Conservation (phyloP, 2,797 vertebrate species). For the Zalophus californianus region DNA sequence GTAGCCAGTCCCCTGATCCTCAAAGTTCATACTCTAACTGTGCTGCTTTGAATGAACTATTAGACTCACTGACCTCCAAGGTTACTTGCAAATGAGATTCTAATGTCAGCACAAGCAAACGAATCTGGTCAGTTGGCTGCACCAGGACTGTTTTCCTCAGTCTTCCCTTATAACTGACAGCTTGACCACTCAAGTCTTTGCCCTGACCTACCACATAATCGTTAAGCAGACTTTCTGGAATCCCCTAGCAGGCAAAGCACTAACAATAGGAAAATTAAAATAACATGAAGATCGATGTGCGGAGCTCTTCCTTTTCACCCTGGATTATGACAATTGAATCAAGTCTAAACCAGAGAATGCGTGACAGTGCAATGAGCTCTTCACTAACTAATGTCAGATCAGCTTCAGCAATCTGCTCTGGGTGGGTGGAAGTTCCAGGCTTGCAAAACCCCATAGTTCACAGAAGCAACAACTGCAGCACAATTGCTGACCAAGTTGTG, state of each 20-base stretch:
- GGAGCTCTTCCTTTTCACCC: slow-evolving; percentile 46
- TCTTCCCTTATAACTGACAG: background rate
- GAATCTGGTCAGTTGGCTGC: background rate
- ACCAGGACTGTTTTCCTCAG: background rate
- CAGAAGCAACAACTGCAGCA: slow-evolving; percentile 66
- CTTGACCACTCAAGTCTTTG: background rate
- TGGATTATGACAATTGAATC: slow-evolving; percentile 45
- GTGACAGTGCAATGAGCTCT: slow-evolving; percentile 60
- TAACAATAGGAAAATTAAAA: slow-evolving; percentile 47
- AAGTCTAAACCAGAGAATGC: slow-evolving; percentile 64
- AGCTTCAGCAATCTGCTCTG: background rate
- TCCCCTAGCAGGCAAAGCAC: slow-evolving; percentile 29
- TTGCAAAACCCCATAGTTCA: slow-evolving; percentile 80
- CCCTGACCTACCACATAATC: background rate
- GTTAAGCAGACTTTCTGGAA: slow-evolving; percentile 58
- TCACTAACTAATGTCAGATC: background rate
- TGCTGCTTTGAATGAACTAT: background rate
- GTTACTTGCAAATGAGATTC: slow-evolving; percentile 13
- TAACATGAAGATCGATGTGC: background rate
- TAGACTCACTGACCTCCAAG: background rate
- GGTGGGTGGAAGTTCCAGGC: slow-evolving; percentile 77
- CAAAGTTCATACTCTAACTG: background rate
- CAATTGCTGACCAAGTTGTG: slow-evolving; percentile 65
- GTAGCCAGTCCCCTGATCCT: background rate
- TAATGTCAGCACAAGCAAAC: background rate